Evolutionary conservation across 2,113 vertebrate genomes (phyloP), one percentile per base, ranked within the genome.

Genomic region (Miniopterus natalensis): DNA sequence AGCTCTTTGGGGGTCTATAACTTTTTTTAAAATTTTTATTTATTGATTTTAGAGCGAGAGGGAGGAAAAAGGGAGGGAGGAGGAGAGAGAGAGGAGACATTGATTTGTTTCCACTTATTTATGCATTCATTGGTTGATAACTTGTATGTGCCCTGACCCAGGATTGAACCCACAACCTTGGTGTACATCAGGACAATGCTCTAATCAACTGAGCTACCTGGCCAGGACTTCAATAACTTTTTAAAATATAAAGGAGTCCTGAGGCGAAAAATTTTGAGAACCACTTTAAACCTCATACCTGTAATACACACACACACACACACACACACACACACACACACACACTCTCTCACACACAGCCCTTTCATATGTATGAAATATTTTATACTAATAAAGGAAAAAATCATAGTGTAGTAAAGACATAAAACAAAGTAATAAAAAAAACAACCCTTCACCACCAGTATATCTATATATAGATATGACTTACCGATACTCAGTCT

Each of bases 401-500:
- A 91, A 83, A 47, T 31, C 29, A 78, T 3, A 77, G 49, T 42
- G 21, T 29, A 93, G 4, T 66, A 10, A 42, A 90, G 17, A 90
- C 17, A n/a, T 15, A 59, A 88, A 63, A 12, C 59, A 57, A 57
- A 61, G 8, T 29, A 63, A 65, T 88, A 70, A 31, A 25, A 86
- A 21, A 91, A 71, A 29, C 21, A 84, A 15, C 17, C 42, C 36
- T 81, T 57, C 3, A 42, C 15, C 65, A 40, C 40, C 49, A 15
- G 25, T 27, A 8, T 9, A 73, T 74, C 65, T 47, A 42, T 9
- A 66, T 11, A 45, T 0, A 80, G 55, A 0, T 51, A 27, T 6
- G 29, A 61, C 98, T 97, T 98, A 99, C 99, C 99, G 98, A 96
- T 99, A 99, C 0, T 98, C 96, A 59, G 98, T 98, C 27, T 99